These are phyloP conservation scores for Spicauda simplicius DNA, from an alignment of 2,888 invertebrate species.

Conservation along the genomic window DNA sequence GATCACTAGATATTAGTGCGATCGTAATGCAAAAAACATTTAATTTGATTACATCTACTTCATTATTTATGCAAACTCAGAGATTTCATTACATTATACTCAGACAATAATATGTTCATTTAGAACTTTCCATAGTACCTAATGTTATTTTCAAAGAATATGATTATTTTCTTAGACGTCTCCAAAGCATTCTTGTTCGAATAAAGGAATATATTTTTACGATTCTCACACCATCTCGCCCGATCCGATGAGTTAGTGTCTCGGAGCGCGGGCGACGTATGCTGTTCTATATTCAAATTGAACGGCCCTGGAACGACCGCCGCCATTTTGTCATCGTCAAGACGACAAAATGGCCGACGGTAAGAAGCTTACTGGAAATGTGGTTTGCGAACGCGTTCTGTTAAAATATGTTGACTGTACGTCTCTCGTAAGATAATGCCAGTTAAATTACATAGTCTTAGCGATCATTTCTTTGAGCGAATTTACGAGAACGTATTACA, in stretches of 20 bases:
- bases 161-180: slow-evolving; percentile 24
- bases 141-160: not conserved
- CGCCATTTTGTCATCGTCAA: slow-evolving; percentile 71
- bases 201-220: slow-evolving; percentile 80
- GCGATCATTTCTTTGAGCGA: not conserved
- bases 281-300: slow-evolving; percentile 43
- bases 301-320: slow-evolving; percentile 48
- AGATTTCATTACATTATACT: too few relatives aligned
- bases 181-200: slow-evolving; percentile 54
- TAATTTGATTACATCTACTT: too few relatives aligned
- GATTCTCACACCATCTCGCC: slow-evolving; percentile 78
- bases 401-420: slow-evolving; percentile 44
- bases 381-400: slow-evolving; percentile 38
- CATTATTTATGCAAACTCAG: too few relatives aligned
- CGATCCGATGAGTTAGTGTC: slow-evolving; percentile 83
- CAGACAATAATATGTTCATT: too few relatives aligned
- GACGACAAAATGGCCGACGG: slow-evolving; percentile 77
- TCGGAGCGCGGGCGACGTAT: slow-evolving; percentile 64
- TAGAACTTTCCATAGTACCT: too few relatives aligned
- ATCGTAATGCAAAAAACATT: too few relatives aligned
- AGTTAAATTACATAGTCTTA: slow-evolving; percentile 21
- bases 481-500: not conserved
- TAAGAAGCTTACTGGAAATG: slow-evolving; percentile 50
- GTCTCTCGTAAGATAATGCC: slow-evolving; percentile 24
- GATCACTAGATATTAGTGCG: too few relatives aligned